Evolutionary conservation across 2,797 vertebrate species (phyloP), one percentile per base, ranked within the genome.

Genomic region (Amazona ochrocephala): DNA sequence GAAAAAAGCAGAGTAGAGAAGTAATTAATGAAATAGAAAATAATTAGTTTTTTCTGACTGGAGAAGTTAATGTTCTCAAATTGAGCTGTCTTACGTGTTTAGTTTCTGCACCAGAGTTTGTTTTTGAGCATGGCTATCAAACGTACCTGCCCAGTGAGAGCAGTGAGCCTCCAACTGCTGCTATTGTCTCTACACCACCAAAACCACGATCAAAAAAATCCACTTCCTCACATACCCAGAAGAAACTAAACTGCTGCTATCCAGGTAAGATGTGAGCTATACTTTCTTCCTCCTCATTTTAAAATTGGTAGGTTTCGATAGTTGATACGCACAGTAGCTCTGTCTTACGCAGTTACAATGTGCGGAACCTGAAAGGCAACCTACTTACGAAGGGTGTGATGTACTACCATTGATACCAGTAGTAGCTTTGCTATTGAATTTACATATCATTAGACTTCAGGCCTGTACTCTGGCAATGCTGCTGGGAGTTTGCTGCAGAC

Each of bases 101-200:
- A 99, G 99, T 99, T 94, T 98, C 98, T 89, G 98, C 97, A 48
- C 96, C 98, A 16, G 99, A 98, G 95, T 99, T 99, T 96, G 98
- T 99, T 53, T 98, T 99, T 86, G 98, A 99, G 96, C 99, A 99
- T 91, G 98, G 98, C 37, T 99, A 99, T 96, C 99, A 99, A 97
- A 98, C 98, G 0, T 99, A 99, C 27, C 96, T 99, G 30, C 97
- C 98, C 70, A 98, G 98, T 34, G 98, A 98, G 48, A 98, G 98
- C 88, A 98, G 97, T 19, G 99, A 98, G 97, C 98, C 98, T 92
- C 98, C 98, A 92, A 94, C 97, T 64, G 76, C 97, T 37, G 85
- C 97, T 3, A 19, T 96, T 0, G 47, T 97, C 84, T 84, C 97
- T 2, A 97, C 98, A 79, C 97, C 98, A 3, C 98, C 98, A 84